Conservation (phyloP, 2,888 invertebrate genomes). For the Euphydryas editha region DNA sequence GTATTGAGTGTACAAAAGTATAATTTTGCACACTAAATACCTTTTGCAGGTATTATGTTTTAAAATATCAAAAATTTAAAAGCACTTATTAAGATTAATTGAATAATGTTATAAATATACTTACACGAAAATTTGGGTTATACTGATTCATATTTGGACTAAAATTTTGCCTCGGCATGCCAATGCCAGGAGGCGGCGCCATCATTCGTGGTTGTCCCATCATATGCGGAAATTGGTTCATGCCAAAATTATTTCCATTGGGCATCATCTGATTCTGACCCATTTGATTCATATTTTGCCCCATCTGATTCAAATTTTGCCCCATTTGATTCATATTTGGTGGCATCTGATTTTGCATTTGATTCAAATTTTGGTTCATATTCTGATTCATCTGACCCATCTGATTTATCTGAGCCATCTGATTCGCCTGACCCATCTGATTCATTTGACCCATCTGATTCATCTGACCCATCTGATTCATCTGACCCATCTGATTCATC, state of each 20-base stretch:
- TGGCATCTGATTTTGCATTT: constrained; percentile 50
- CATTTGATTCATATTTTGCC: constrained; percentile 49
- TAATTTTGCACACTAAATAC: not conserved
- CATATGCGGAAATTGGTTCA: constrained; percentile 69
- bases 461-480: constrained; percentile 58
- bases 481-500: constrained; percentile 47
- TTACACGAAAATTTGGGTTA: constrained; percentile 76
- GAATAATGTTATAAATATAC: constrained; percentile 45
- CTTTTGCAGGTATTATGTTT: not conserved
- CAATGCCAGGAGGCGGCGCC: constrained; percentile 70
- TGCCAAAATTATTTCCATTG: constrained; percentile 68
- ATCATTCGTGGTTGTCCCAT: constrained; percentile 72
- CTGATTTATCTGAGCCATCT: constrained; percentile 52
- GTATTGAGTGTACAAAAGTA: too few relatives aligned
- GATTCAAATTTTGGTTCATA: constrained; percentile 49
- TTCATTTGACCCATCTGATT: constrained; percentile 51
- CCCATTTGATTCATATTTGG: constrained; percentile 49
- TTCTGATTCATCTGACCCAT: constrained; percentile 58
- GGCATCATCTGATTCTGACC: constrained; percentile 57
- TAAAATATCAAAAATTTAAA: too few relatives aligned
- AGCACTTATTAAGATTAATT: too few relatives aligned
- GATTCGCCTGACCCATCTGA: constrained; percentile 55
- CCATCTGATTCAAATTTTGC: constrained; percentile 47
- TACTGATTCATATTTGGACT: constrained; percentile 66
- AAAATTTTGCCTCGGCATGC: constrained; percentile 71